Conservation (phyloP, 2,888 invertebrate species). For the Cyclophora albipunctata region DNA sequence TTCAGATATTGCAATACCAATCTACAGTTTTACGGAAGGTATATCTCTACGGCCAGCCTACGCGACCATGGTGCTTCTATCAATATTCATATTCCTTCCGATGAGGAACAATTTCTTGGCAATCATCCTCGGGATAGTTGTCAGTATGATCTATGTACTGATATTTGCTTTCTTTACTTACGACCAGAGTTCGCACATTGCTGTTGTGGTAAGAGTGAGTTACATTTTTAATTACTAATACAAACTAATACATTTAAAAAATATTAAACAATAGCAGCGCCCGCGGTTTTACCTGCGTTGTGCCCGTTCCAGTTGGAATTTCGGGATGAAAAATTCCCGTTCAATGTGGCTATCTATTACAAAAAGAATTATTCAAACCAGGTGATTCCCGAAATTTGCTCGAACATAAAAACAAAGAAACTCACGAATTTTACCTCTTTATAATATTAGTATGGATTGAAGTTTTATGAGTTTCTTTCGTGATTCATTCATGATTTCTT, state of each 20-base stretch:
- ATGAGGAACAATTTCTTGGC: slow-evolving; percentile 83
- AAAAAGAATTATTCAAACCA: too few relatives aligned
- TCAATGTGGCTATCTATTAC: too few relatives aligned
- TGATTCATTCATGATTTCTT: too few relatives aligned
- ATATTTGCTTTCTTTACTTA: slow-evolving; percentile 58
- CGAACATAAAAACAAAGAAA: too few relatives aligned
- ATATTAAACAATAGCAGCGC: too few relatives aligned
- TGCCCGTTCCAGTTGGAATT: too few relatives aligned
- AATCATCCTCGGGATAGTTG: slow-evolving; percentile 79
- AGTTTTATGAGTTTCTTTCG: too few relatives aligned
- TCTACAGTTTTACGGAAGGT: slow-evolving; percentile 76
- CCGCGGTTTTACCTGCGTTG: too few relatives aligned
- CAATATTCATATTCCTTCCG: slow-evolving; percentile 89
- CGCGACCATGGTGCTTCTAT: slow-evolving; percentile 82
- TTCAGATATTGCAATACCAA: slow-evolving; percentile 79
- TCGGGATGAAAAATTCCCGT: too few relatives aligned
- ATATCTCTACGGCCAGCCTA: slow-evolving; percentile 80
- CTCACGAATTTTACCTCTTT: too few relatives aligned
- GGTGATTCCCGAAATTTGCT: too few relatives aligned
- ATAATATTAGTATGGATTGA: too few relatives aligned
- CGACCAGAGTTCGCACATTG: slow-evolving; percentile 37
- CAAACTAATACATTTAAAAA: not conserved
- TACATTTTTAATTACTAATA: slow-evolving; percentile 2
- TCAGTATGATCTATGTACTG: slow-evolving; percentile 79
- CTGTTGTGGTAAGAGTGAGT: slow-evolving; percentile 48